Conservation (phyloP, 2,888 invertebrate species). For the Leptopilina syphax region DNA sequence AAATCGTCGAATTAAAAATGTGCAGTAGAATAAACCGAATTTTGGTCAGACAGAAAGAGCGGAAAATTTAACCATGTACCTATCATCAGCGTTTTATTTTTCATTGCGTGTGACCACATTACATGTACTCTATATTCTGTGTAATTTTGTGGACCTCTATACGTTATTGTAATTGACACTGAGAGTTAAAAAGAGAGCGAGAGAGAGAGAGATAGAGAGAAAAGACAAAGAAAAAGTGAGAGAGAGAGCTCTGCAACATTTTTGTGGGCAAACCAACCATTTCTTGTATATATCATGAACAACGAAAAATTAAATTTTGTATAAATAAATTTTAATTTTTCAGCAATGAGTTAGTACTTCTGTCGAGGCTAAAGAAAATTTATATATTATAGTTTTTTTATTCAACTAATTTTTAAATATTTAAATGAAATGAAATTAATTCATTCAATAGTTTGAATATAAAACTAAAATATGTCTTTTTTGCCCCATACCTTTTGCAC, state of each 20-base stretch:
- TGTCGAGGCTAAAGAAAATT: too few relatives aligned
- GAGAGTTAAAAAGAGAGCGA: not conserved
- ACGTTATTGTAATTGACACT: slow-evolving; percentile 15
- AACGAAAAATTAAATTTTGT: not conserved
- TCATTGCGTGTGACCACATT: slow-evolving; percentile 17
- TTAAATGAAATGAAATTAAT: too few relatives aligned
- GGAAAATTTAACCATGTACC: slow-evolving; percentile 18
- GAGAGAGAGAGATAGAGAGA: too few relatives aligned
- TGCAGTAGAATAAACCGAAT: slow-evolving; percentile 23
- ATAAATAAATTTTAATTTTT: not conserved
- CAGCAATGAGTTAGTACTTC: too few relatives aligned
- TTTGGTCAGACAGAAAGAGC: not conserved
- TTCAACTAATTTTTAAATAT: too few relatives aligned
- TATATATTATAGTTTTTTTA: too few relatives aligned
- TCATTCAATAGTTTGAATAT: too few relatives aligned
- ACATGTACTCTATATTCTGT: slow-evolving; percentile 30
- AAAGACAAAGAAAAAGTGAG: not conserved
- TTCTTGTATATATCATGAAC: not conserved
- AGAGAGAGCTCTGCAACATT: slow-evolving; percentile 11
- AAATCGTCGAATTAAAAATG: not conserved
- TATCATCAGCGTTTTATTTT: slow-evolving; percentile 27
- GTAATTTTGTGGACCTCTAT: slow-evolving; percentile 14
- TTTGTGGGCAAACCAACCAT: not conserved
- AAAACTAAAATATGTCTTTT: too few relatives aligned
- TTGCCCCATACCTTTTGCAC: too few relatives aligned